Percentiles rank a stretch among this genome's conserved stretches.
Conservation (phyloP, 1,140 invertebrate species). For the Xylocopa sonorina region DNA sequence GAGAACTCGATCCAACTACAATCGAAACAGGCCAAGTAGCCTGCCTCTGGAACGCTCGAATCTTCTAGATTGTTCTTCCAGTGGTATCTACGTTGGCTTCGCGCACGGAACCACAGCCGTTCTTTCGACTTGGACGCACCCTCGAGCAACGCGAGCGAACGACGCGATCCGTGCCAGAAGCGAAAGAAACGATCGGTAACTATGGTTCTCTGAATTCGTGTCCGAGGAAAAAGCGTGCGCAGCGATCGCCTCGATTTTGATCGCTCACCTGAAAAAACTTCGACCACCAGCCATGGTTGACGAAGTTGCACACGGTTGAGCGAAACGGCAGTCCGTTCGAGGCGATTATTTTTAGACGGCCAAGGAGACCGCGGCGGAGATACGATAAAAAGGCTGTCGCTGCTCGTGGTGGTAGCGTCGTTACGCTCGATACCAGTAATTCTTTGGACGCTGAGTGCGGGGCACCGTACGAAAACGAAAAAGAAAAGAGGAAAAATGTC, state of each 20-base stretch:
- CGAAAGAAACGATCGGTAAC: too few species aligned
- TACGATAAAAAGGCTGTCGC: conserved; percentile 6
- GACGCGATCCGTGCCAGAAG: too few species aligned
- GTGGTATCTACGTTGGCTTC: neutral
- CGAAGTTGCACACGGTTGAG: neutral
- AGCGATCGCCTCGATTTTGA: neutral
- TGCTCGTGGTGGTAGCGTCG: neutral
- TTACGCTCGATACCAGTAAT: conserved; percentile 16
- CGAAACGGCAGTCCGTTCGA: neutral
- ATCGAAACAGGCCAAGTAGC: too few species aligned
- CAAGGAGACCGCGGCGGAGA: neutral
- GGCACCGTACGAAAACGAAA: neutral
- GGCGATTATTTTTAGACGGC: conserved; percentile 28
- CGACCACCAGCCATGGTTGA: too few species aligned
- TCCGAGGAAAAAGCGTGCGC: too few species aligned
- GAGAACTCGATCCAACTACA: neutral
- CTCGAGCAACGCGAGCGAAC: too few species aligned
- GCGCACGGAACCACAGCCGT: too few species aligned
- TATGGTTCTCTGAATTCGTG: too few species aligned
- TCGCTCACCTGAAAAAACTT: neutral
- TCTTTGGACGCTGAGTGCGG: neutral
- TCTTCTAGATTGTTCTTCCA: too few species aligned
- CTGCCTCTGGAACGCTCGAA: too few species aligned
- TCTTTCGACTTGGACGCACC: too few species aligned
- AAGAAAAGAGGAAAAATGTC: too few species aligned